Percentiles rank a stretch among this genome's conserved stretches.
phyloP scores from a whole-genome alignment of 2,797 vertebrate genomes.

The Labeo calbasu region DNA sequence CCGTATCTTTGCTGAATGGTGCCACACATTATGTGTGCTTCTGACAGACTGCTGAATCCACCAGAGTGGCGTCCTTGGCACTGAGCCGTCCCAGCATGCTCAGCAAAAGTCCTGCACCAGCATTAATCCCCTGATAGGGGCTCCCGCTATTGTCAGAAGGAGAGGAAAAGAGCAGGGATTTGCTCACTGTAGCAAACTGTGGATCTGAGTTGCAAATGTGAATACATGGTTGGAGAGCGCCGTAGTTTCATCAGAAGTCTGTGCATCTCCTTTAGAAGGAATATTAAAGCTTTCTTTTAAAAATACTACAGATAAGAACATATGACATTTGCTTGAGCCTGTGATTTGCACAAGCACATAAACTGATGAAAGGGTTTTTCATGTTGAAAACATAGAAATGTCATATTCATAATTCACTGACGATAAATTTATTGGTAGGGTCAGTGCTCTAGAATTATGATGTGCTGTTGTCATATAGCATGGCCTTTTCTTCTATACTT shows the following conservation, averaged over 20 bases:
- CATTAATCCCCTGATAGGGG: slow-evolving; percentile 75
- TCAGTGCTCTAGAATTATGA: background rate
- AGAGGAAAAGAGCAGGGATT: slow-evolving; percentile 59
- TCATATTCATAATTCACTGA: background rate
- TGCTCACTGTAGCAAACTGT: slow-evolving; percentile 32
- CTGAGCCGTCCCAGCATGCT: slow-evolving; percentile 72
- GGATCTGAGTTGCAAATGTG: slow-evolving; percentile 37
- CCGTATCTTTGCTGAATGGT: slow-evolving; percentile 60
- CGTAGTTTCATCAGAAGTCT: slow-evolving; percentile 23
- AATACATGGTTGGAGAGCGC: background rate
- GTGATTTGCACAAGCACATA: background rate
- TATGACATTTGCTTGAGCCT: background rate
- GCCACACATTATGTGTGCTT: slow-evolving; percentile 63
- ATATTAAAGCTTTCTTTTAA: background rate
- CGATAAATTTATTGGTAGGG: background rate
- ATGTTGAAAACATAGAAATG: background rate
- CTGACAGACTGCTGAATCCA: slow-evolving; percentile 79
- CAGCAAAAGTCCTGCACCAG: slow-evolving; percentile 75
- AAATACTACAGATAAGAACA: background rate
- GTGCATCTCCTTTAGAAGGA: background rate
- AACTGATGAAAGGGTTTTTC: background rate
- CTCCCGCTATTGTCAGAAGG: slow-evolving; percentile 57
- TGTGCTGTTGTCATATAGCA: background rate
- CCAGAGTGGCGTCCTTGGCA: slow-evolving; percentile 72
- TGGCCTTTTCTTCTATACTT: background rate